phyloP scores from a whole-genome alignment of 2,113 vertebrate species.

The Urocynchramus pylzowi region DNA sequence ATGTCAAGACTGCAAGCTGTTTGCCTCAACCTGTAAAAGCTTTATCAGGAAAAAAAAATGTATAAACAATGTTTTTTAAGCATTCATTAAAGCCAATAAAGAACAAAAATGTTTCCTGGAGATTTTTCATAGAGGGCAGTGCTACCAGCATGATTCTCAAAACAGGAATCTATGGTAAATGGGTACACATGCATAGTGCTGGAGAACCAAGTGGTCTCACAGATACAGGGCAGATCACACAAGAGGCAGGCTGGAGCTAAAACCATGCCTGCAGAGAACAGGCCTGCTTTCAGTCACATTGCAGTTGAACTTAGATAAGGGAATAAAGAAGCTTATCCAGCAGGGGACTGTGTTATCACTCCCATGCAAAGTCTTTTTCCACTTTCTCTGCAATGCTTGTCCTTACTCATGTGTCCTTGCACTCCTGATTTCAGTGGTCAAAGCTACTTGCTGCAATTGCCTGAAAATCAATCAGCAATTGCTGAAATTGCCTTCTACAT shows the following conservation, averaged over 20 bases:
- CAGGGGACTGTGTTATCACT: not conserved
- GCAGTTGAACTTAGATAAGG: not conserved
- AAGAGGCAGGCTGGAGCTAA: not conserved
- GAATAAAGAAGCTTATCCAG: constrained; percentile 9
- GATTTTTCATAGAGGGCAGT: not conserved
- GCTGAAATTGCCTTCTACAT: not conserved
- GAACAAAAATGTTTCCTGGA: not conserved
- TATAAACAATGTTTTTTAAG: not conserved
- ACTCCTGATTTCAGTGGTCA: not conserved
- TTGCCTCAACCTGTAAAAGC: not conserved
- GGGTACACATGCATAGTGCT: not conserved
- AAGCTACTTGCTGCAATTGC: not conserved
- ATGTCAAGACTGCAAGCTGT: not conserved
- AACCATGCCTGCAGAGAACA: not conserved
- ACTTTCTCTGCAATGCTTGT: not conserved
- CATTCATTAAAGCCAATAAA: not conserved
- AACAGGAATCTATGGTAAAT: not conserved
- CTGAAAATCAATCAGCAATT: constrained; percentile 21
- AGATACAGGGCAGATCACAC: not conserved
- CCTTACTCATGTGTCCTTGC: not conserved
- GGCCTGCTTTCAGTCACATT: not conserved
- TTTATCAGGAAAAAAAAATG: not conserved
- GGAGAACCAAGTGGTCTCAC: not conserved
- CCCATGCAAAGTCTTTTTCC: not conserved
- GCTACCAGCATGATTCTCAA: not conserved